These are phyloP conservation scores for Mus musculus DNA, from an alignment of 2,113 vertebrate species.

Conservation along the genomic window DNA sequence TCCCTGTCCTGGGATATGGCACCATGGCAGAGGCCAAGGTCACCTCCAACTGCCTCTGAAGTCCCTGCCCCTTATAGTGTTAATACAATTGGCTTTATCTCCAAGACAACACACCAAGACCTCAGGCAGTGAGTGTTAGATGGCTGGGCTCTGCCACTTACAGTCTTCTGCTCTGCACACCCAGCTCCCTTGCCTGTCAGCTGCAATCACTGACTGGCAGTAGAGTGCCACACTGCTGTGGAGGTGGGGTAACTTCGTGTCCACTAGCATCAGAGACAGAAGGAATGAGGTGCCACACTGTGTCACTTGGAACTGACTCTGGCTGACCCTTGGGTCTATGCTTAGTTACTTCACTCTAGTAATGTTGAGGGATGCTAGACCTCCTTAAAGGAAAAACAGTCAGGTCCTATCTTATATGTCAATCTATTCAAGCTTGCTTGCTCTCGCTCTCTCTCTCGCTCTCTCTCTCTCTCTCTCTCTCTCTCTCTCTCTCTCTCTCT, in stretches of 20 bases:
- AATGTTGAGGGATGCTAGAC: accelerated
- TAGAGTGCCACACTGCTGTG: background rate
- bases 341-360: accelerated
- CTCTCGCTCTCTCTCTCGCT: background rate
- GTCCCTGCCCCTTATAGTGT: background rate
- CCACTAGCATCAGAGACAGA: background rate
- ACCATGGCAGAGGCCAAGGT: background rate
- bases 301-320: background rate
- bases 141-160: background rate
- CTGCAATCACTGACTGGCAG: background rate
- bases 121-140: background rate
- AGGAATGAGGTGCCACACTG: background rate
- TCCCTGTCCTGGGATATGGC: background rate
- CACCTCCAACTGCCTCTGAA: background rate
- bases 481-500: background rate
- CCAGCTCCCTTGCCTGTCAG: background rate
- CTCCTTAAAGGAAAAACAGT: background rate
- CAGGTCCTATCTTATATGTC: background rate
- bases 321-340: background rate
- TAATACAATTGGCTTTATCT: background rate
- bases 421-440: background rate
- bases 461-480: too few species aligned
- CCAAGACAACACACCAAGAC: background rate
- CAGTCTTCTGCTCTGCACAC: background rate
- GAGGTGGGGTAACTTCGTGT: background rate